phyloP scores from a whole-genome alignment of 37 sponge, comb jelly and placozoan genomes.

The Petrosia ficiformis region DNA sequence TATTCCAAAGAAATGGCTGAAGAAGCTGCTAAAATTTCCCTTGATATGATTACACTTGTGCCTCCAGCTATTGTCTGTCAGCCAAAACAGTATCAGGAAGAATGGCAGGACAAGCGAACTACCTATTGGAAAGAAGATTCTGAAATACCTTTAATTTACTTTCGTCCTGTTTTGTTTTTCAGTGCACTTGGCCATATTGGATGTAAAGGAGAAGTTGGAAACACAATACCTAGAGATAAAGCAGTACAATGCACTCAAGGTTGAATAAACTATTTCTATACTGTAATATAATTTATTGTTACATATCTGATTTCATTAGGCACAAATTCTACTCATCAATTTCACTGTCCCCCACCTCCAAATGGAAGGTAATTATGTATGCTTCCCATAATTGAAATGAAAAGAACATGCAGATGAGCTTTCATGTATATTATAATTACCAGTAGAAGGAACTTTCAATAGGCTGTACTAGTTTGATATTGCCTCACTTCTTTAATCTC shows the following conservation, averaged over 20 bases:
- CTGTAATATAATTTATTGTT: no score
- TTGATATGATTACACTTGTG: constrained; percentile 19
- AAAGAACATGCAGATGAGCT: no score
- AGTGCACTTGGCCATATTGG: constrained; percentile 21
- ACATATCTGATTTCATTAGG: no score
- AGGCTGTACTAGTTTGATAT: no score
- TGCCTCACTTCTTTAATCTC: no score
- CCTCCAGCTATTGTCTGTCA: constrained; percentile 23
- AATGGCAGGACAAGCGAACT: constrained; percentile 21
- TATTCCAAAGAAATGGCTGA: not conserved
- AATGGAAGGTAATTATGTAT: no score
- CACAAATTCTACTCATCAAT: no score
- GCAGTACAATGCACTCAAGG: not conserved
- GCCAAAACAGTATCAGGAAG: not conserved
- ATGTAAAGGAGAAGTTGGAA: constrained; percentile 36
- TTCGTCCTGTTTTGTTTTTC: constrained; percentile 37
- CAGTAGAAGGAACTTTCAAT: no score
- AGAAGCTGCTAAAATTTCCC: constrained; percentile 10
- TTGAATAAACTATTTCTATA: no score
- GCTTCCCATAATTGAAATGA: no score
- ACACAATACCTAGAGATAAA: not conserved
- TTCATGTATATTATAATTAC: no score
- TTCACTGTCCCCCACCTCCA: no score
- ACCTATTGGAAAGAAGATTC: constrained; percentile 8
- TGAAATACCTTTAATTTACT: constrained; percentile 17